Evolutionary conservation across 2,797 vertebrate genomes (phyloP).

Genomic region (Knipowitschia caucasica): DNA sequence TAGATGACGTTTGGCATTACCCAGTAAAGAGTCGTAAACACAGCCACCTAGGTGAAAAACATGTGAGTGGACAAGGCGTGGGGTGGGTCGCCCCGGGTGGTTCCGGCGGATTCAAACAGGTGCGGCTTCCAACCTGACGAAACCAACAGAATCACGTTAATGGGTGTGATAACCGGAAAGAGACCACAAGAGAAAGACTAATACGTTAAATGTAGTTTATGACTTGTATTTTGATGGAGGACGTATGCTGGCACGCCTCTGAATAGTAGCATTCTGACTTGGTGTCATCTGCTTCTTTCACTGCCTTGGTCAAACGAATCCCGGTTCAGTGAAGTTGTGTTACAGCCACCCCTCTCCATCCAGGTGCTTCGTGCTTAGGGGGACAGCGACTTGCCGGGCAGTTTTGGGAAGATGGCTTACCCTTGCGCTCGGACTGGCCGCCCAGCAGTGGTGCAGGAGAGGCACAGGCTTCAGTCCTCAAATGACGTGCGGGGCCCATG

Average conservation of each 20-base stretch:
- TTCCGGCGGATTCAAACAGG: background rate
- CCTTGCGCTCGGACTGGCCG: no score
- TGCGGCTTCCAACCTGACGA: background rate
- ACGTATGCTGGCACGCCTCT: background rate
- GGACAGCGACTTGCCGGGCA: no score
- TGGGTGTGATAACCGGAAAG: no score
- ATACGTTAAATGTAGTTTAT: no score
- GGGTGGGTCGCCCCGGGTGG: background rate
- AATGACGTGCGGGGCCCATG: no score
- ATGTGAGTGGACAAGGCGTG: background rate
- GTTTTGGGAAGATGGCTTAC: no score
- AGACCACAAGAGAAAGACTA: no score
- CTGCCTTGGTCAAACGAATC: background rate
- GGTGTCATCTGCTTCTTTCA: constrained; percentile 1
- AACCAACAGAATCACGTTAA: background rate
- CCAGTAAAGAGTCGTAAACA: background rate
- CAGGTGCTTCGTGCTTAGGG: background rate
- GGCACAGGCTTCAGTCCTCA: no score
- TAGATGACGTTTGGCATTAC: background rate
- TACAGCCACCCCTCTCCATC: background rate
- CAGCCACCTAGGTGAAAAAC: background rate
- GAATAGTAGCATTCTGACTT: background rate
- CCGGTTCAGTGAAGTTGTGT: background rate
- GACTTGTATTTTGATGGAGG: background rate
- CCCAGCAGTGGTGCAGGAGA: no score